These are phyloP conservation scores for Trachemys scripta DNA, from an alignment of 2,113 vertebrate species.

Conservation along the genomic window DNA sequence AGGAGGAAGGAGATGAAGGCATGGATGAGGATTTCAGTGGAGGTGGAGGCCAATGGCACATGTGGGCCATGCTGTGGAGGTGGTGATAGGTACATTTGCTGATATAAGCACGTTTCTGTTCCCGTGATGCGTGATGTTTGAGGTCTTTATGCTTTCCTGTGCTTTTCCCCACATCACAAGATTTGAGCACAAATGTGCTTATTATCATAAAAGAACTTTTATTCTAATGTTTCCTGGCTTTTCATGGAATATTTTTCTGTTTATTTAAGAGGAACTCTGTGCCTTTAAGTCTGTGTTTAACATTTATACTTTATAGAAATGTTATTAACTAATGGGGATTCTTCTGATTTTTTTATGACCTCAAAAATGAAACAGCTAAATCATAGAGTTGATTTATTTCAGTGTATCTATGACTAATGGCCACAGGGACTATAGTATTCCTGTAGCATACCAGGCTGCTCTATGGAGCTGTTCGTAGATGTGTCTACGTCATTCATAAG, in stretches of 20 bases:
- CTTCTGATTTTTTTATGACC: slow-evolving; percentile 28
- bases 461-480: background rate
- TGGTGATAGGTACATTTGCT: slow-evolving; percentile 2
- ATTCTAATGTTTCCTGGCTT: slow-evolving; percentile 2
- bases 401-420: background rate
- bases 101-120: background rate
- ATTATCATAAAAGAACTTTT: slow-evolving; percentile 18
- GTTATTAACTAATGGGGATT: slow-evolving; percentile 39
- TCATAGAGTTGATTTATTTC: background rate
- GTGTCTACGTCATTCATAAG: background rate
- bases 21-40: fast-evolving
- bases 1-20: slow-evolving; percentile 2
- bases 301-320: slow-evolving; percentile 30
- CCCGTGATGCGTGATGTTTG: background rate
- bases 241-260: background rate
- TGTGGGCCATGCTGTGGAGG: background rate
- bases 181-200: slow-evolving; percentile 36
- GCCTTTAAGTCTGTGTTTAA: background rate
- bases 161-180: slow-evolving; percentile 20
- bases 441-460: background rate
- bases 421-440: background rate
- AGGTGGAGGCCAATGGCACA: background rate
- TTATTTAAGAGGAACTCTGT: slow-evolving; percentile 38
- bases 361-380: slow-evolving; percentile 61
- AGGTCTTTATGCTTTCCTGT: background rate